Evolutionary conservation across 2,888 invertebrate genomes (phyloP).

Genomic region (Entomobrya proxima): DNA sequence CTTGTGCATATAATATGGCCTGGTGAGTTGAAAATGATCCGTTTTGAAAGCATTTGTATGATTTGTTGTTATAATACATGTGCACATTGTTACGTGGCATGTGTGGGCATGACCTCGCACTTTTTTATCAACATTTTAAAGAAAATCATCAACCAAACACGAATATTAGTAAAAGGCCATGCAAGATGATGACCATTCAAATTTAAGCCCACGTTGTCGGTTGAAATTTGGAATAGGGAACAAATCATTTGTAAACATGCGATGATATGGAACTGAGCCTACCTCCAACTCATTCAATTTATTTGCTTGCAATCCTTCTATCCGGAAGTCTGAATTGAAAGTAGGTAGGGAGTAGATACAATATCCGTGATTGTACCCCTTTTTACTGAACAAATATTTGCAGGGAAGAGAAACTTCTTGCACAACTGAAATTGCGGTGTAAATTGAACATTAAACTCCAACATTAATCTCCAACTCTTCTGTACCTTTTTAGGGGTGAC

Average conservation of each 20-base stretch:
- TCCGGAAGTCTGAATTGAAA: not conserved
- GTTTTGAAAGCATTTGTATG: not conserved
- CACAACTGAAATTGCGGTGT: too few relatives aligned
- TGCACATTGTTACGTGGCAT: conserved; percentile 13
- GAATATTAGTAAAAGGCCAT: not conserved
- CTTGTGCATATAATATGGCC: not conserved
- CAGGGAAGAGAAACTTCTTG: too few relatives aligned
- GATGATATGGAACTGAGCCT: not conserved
- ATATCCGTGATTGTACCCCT: not conserved
- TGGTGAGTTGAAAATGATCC: conserved; percentile 29
- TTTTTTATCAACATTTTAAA: conserved; percentile 1
- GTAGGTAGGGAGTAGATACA: not conserved
- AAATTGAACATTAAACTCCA: too few relatives aligned
- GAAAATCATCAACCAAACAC: not conserved
- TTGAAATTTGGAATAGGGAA: not conserved
- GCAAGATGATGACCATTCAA: not conserved
- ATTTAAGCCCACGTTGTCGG: too few relatives aligned
- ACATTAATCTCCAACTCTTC: not conserved
- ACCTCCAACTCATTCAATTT: not conserved
- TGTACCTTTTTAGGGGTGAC: not conserved
- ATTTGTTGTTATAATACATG: not conserved
- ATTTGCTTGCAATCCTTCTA: not conserved
- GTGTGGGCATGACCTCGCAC: conserved; percentile 44
- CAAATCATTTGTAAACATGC: conserved; percentile 1
- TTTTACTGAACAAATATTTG: not conserved